Conservation (phyloP, 2,113 vertebrate species). For the Myotis davidii region DNA sequence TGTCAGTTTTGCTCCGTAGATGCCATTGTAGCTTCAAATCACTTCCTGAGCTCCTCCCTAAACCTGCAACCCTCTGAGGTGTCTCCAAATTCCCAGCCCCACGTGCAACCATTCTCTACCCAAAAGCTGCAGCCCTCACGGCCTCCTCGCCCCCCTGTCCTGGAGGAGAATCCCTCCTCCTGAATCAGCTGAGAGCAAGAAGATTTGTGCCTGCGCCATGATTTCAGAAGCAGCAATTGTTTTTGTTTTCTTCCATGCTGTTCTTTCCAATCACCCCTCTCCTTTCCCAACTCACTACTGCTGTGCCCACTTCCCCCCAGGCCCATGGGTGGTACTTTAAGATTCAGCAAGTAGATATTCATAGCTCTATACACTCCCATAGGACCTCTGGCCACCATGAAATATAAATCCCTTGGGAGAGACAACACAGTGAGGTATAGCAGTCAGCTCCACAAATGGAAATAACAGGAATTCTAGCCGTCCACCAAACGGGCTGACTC, state of each 20-base stretch:
- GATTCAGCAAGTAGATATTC: slow-evolving; percentile 46
- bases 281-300: background rate
- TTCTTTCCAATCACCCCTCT: background rate
- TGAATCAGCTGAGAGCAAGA: background rate
- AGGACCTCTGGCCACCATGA: slow-evolving; percentile 3
- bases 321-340: background rate
- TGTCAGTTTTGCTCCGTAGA: background rate
- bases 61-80: background rate
- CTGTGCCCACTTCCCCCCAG: background rate
- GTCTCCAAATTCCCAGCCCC: background rate
- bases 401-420: slow-evolving; percentile 38
- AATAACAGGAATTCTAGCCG: background rate
- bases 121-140: background rate
- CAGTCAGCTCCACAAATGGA: background rate
- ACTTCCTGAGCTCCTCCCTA: background rate
- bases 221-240: background rate
- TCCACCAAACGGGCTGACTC: background rate
- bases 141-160: background rate
- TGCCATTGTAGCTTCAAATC: background rate
- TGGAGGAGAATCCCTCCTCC: background rate
- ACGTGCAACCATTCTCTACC: background rate
- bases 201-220: background rate
- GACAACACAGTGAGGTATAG: background rate
- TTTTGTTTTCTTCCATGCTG: background rate
- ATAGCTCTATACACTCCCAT: slow-evolving; percentile 24